Evolutionary conservation across 2,113 vertebrate genomes (phyloP).

Genomic region (Promerops cafer): DNA sequence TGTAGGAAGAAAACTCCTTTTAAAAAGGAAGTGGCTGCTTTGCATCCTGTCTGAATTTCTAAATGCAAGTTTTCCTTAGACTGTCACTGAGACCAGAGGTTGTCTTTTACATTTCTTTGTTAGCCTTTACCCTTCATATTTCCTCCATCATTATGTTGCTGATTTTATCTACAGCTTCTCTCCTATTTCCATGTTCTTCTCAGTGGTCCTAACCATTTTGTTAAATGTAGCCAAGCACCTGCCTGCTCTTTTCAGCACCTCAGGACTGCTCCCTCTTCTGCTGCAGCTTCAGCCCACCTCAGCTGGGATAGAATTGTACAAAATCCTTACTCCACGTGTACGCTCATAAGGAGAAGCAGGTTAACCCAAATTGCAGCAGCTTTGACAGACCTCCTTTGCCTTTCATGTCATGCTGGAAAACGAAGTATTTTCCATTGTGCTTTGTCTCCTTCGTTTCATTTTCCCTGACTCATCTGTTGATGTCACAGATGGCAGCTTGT

Average conservation of each 20-base stretch:
- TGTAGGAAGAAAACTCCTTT: not conserved
- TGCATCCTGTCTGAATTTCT: not conserved
- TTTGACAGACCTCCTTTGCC: not conserved
- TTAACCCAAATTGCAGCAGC: not conserved
- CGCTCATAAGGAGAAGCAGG: not conserved
- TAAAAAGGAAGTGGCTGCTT: not conserved
- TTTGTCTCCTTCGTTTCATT: not conserved
- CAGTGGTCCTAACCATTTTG: not conserved
- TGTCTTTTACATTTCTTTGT: not conserved
- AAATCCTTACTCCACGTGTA: not conserved
- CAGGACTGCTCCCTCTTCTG: not conserved
- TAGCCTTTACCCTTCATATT: not conserved
- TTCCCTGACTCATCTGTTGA: not conserved
- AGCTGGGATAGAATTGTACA: rapidly evolving
- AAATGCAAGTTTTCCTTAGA: not conserved
- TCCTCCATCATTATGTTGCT: rapidly evolving
- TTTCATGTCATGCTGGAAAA: not conserved
- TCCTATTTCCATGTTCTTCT: not conserved
- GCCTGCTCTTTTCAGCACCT: not conserved
- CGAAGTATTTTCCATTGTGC: not conserved
- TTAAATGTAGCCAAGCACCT: not conserved
- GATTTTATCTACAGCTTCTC: not conserved
- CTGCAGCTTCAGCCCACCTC: not conserved
- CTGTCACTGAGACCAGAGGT: not conserved
- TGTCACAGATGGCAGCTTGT: conserved; percentile 1